These are phyloP conservation scores for Branchinecta sandiegonensis DNA, from an alignment of 2,888 invertebrate genomes.

Conservation along the genomic window DNA sequence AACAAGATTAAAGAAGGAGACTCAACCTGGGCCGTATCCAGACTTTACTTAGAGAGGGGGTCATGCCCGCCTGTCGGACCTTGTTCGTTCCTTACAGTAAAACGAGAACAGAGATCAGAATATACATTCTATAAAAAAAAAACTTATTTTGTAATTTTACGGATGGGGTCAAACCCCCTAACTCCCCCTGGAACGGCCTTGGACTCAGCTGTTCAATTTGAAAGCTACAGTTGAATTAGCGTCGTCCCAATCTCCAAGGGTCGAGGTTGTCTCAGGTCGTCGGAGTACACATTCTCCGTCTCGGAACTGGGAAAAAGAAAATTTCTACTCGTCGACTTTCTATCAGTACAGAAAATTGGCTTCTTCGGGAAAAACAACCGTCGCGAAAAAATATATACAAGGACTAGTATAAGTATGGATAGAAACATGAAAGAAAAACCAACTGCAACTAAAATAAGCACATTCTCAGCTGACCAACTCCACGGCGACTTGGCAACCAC, in stretches of 20 bases:
- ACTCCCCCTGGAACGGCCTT: no score
- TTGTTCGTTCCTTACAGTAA: no score
- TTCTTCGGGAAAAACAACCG: conserved; percentile 21
- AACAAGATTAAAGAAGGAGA: no score
- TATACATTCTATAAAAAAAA: no score
- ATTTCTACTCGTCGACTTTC: neutral
- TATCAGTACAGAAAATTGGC: neutral
- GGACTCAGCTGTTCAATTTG: no score
- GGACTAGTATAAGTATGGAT: conserved; percentile 16
- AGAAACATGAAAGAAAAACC: conserved; percentile 20
- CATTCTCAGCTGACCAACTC: conserved; percentile 19
- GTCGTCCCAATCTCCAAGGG: neutral
- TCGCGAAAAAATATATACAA: conserved; percentile 20
- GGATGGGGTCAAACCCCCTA: no score
- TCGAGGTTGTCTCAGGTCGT: conserved; percentile 2
- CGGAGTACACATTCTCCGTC: neutral
- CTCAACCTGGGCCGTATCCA: no score
- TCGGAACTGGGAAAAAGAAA: neutral
- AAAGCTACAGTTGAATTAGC: neutral
- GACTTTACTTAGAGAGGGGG: no score
- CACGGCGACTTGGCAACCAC: conserved; percentile 22
- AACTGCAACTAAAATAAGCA: conserved; percentile 21
- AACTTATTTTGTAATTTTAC: no score
- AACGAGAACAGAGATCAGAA: no score
- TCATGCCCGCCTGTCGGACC: no score